Percentiles rank a stretch among this genome's conserved stretches.
These are phyloP conservation scores for Altica lythri DNA, from an alignment of 2,888 invertebrate genomes.

Conservation along the genomic window DNA sequence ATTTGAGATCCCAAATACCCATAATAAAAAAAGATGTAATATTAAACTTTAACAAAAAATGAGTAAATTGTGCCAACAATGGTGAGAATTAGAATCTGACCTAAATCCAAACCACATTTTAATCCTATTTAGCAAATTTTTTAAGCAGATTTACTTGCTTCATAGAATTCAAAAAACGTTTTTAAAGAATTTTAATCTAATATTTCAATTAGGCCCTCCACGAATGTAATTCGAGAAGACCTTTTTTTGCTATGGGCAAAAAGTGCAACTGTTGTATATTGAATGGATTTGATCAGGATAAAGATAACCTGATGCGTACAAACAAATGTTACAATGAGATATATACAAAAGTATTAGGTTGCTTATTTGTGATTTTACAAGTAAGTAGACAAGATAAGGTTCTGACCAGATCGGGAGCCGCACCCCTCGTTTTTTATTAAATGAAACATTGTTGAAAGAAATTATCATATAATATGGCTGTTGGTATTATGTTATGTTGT, in stretches of 20 bases:
- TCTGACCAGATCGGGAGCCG: slow-evolving; percentile 31
- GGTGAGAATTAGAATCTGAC: slow-evolving; percentile 24
- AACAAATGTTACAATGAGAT: slow-evolving; percentile 37
- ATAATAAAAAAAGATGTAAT: slow-evolving; percentile 13
- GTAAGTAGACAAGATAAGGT: slow-evolving; percentile 38
- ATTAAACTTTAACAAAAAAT: background rate
- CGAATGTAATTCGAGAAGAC: slow-evolving; percentile 31
- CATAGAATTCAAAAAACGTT: slow-evolving; percentile 22
- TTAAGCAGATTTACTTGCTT: slow-evolving; percentile 31
- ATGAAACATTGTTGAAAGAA: slow-evolving; percentile 22
- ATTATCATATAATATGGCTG: slow-evolving; percentile 18
- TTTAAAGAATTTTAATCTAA: slow-evolving; percentile 30
- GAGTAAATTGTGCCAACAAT: slow-evolving; percentile 19
- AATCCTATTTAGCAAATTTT: slow-evolving; percentile 30
- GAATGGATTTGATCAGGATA: slow-evolving; percentile 30
- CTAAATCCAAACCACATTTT: slow-evolving; percentile 30
- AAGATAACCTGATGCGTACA: slow-evolving; percentile 38
- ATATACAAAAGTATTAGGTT: slow-evolving; percentile 40
- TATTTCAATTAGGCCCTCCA: slow-evolving; percentile 34
- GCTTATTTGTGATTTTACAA: slow-evolving; percentile 40
- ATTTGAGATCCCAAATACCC: too few relatives aligned
- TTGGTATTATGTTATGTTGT: background rate
- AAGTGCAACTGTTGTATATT: slow-evolving; percentile 37
- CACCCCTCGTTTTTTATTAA: slow-evolving; percentile 28
- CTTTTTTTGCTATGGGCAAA: slow-evolving; percentile 30